Percentiles rank a stretch among this genome's conserved stretches.
phyloP scores from a whole-genome alignment of 2,797 vertebrate genomes.

The Notolepis coatsorum region DNA sequence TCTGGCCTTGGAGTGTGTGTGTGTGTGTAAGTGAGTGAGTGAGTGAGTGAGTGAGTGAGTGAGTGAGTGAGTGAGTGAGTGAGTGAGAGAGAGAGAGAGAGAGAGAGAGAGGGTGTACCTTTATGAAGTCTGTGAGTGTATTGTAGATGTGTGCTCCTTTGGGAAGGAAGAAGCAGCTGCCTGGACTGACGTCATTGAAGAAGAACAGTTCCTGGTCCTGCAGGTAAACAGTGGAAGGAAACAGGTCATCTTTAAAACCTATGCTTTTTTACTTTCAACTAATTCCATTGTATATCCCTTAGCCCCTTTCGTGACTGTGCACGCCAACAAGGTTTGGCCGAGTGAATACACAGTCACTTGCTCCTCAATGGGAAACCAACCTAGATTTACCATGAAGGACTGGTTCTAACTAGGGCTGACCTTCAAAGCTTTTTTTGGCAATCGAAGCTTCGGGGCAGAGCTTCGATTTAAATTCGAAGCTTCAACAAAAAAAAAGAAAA shows the following conservation, averaged over 20 bases:
- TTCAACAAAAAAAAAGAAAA: too few relatives aligned
- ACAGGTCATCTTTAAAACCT: neutral
- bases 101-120: slow-evolving; percentile 70
- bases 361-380: too few relatives aligned
- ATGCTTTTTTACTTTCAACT: neutral
- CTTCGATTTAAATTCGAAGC: too few relatives aligned
- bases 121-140: slow-evolving; percentile 89
- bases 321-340: too few relatives aligned
- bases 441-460: too few relatives aligned
- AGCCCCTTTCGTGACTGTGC: too few relatives aligned
- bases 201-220: slow-evolving; percentile 95
- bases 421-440: too few relatives aligned
- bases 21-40: too few relatives aligned
- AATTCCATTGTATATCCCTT: neutral
- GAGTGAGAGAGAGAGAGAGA: neutral
- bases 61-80: neutral
- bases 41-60: neutral
- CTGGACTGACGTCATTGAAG: slow-evolving; percentile 92
- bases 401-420: too few relatives aligned
- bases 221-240: neutral
- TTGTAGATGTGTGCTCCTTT: slow-evolving; percentile 92
- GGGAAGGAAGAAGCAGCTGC: slow-evolving; percentile 95
- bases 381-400: too few relatives aligned
- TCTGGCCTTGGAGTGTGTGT: too few relatives aligned
- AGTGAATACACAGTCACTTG: too few relatives aligned